These are phyloP conservation scores for Jaculus jaculus DNA, from an alignment of 2,113 vertebrate species.

Conservation along the genomic window DNA sequence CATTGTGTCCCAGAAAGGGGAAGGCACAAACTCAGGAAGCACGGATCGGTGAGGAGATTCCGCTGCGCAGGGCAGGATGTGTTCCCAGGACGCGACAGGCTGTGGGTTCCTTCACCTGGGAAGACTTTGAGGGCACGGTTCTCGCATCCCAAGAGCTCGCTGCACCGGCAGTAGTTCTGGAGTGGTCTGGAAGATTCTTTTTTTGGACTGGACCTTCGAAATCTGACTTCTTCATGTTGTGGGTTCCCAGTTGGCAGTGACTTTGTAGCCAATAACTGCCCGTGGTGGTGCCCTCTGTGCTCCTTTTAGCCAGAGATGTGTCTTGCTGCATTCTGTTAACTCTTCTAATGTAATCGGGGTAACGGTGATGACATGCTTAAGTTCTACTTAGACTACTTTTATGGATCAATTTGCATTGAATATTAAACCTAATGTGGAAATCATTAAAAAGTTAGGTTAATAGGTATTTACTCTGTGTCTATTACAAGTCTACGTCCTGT, in stretches of 20 bases:
- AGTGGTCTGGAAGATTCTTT: neutral
- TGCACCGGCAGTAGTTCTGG: neutral
- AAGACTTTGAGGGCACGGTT: neutral
- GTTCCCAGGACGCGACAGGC: neutral
- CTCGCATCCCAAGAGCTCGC: neutral
- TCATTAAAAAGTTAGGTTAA: constrained; percentile 67
- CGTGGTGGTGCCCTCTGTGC: neutral
- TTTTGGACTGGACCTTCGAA: constrained; percentile 27
- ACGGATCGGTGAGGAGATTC: neutral
- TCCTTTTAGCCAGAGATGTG: neutral
- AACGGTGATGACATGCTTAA: constrained; percentile 48
- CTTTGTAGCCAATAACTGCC: neutral
- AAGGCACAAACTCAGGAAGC: neutral
- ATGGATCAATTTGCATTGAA: constrained; percentile 71
- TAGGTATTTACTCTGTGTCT: constrained; percentile 29
- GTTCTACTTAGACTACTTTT: constrained; percentile 65
- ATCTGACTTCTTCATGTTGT: neutral
- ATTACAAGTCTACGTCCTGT: constrained; percentile 54
- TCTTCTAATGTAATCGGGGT: constrained; percentile 57
- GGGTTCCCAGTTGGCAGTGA: neutral
- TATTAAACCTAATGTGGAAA: constrained; percentile 67
- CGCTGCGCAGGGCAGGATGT: neutral
- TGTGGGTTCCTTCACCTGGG: neutral
- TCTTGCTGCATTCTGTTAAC: constrained; percentile 21
- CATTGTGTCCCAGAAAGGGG: neutral